Conservation (phyloP, 2,797 vertebrate species). For the Fistularia tabacaria region DNA sequence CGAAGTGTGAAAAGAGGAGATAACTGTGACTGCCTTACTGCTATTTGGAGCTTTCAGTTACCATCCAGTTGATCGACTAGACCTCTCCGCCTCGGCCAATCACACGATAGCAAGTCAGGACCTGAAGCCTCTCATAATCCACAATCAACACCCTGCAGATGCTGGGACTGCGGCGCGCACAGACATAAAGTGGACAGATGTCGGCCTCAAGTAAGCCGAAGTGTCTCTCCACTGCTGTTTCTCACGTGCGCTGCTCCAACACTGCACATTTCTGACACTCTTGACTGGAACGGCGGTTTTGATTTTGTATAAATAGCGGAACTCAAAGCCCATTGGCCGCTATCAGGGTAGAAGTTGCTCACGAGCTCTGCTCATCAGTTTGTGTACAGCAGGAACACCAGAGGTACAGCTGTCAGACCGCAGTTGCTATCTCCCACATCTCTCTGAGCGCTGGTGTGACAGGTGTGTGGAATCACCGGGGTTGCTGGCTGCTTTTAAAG, state of each 20-base stretch:
- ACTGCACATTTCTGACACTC: no score
- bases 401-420: conserved; percentile 25
- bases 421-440: conserved; percentile 35
- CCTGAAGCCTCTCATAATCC: conserved; percentile 62
- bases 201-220: background rate
- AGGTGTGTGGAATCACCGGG: conserved; percentile 27
- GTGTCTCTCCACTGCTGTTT: background rate
- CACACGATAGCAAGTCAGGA: conserved; percentile 37
- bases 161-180: conserved; percentile 48
- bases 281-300: background rate
- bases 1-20: conserved; percentile 22
- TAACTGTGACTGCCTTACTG: conserved; percentile 56
- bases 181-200: conserved; percentile 34
- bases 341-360: conserved; percentile 12
- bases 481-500: conserved; percentile 10
- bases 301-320: no score
- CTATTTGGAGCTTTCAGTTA: conserved; percentile 68
- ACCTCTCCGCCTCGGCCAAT: conserved; percentile 56
- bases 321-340: conserved; percentile 3
- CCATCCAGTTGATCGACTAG: conserved; percentile 69
- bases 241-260: background rate
- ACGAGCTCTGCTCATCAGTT: conserved; percentile 8
- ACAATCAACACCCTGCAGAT: conserved; percentile 79
- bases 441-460: conserved; percentile 21
- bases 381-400: conserved; percentile 28